Base-by-base conservation (phyloP, 2,113 vertebrate species). In the Saguinus imperator region DNA sequence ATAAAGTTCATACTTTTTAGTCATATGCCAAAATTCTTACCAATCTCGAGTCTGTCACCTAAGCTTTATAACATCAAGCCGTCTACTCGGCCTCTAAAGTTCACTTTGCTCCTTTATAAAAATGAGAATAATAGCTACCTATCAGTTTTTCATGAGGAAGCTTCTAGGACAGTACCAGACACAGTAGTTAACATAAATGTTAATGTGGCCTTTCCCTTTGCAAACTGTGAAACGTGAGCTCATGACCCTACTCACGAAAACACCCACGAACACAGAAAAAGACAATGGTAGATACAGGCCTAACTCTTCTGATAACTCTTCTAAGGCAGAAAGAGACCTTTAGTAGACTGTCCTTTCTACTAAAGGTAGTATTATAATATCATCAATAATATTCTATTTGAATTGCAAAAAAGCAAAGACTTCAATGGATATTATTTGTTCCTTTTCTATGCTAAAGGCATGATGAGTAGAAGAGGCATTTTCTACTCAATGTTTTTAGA, bases 401-500 rank as follows among this genome's bases (percentile, higher is more conserved):
- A 79, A 83, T 82, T 94, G 61, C n/a, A 91, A 68, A 87, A 94
- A 80, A 93, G 73, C 86, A 84, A 61, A 87, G 35, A 73, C 23
- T 18, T 75, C 73, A 25, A 29, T 0, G 1, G 25, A 90, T 58
- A 45, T 16, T 35, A 77, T 45, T 14, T 45, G 40, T 9, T 87
- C 58, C 45, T 64, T 93, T 84, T 68, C 90, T 70, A 92, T 61
- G 27, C n/a, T 75, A 86, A 94, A 45, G 17, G 12, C 29, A 40
- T 84, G 58, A 32, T 14, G 25, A 83, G 5, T 2, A 40, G 40
- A 89, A 89, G 45, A 77, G 27, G 27, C 35, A 90, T 35, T 90
- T 93, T 72, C 91, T 58, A 37, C 23, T 73, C 27, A 68, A 45
- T 57, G 55, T 45, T 95, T 94, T 92, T 68, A 81, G 85, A 83